These are phyloP conservation scores for Eupristina koningsbergeri DNA, from an alignment of 1,140 invertebrate species.

Conservation along the genomic window DNA sequence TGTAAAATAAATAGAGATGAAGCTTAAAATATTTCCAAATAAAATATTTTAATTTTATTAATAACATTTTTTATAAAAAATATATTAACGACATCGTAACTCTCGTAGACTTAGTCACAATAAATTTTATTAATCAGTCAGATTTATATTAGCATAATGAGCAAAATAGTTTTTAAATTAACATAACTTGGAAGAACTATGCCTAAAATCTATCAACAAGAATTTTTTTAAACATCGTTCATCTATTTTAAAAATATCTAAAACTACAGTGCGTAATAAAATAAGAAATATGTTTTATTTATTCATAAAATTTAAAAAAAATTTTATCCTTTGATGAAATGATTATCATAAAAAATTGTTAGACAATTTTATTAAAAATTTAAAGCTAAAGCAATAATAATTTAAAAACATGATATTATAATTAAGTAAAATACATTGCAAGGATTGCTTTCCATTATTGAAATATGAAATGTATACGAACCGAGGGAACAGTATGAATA, in stretches of 20 bases:
- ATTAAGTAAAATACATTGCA: too few species aligned
- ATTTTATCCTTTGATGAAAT: too few species aligned
- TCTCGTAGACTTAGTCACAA: background rate
- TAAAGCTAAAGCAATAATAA: too few species aligned
- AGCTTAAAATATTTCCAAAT: too few species aligned
- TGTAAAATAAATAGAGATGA: background rate
- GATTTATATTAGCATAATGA: background rate
- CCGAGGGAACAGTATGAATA: too few species aligned
- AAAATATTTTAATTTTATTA: background rate
- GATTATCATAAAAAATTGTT: too few species aligned
- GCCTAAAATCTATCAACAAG: background rate
- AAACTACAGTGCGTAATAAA: background rate
- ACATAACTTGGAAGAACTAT: background rate
- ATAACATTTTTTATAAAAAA: slow-evolving; percentile 43
- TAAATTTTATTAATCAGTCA: background rate
- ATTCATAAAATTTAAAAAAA: too few species aligned
- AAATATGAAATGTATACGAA: too few species aligned
- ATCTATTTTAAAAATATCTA: background rate
- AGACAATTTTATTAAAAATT: too few species aligned
- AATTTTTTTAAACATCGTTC: background rate
- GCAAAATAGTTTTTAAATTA: background rate
- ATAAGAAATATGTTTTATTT: background rate
- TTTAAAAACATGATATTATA: too few species aligned
- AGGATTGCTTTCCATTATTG: too few species aligned
- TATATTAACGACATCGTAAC: background rate